These are phyloP conservation scores for Paramacrobiotus metropolitanus DNA, from an alignment of 1,140 invertebrate genomes.

Conservation along the genomic window DNA sequence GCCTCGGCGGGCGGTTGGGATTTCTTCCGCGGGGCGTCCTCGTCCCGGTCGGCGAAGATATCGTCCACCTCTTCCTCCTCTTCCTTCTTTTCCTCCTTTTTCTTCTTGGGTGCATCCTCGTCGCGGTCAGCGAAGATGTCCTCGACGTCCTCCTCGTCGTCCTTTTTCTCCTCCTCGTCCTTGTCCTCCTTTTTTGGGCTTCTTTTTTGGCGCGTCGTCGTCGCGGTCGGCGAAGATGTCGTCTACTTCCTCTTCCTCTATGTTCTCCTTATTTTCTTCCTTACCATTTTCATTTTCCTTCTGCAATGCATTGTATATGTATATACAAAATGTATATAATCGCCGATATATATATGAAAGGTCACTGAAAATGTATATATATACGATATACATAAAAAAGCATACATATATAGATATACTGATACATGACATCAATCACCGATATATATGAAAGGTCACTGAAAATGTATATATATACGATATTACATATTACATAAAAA, in stretches of 20 bases:
- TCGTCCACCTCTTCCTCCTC: slow-evolving; percentile 2
- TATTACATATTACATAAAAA: too few relatives aligned
- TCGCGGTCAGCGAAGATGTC: slow-evolving; percentile 1
- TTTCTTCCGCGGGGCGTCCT: slow-evolving; percentile 8
- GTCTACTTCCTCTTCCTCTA: slow-evolving; percentile 19
- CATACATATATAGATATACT: too few relatives aligned
- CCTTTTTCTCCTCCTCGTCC: slow-evolving; percentile 15
- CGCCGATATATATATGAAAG: too few relatives aligned
- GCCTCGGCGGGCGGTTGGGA: slow-evolving; percentile 12
- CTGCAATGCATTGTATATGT: too few relatives aligned
- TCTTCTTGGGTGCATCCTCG: background rate
- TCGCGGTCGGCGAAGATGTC: slow-evolving; percentile 14
- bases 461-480: too few relatives aligned
- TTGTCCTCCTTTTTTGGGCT: slow-evolving; percentile 11
- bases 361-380: too few relatives aligned
- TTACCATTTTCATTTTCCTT: slow-evolving; percentile 11
- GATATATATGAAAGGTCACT: too few relatives aligned
- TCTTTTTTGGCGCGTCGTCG: slow-evolving; percentile 7
- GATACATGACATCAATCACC: too few relatives aligned
- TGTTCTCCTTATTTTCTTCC: slow-evolving; percentile 10
- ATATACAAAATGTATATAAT: too few relatives aligned
- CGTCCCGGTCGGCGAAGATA: background rate
- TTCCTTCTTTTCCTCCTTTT: background rate
- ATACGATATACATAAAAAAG: too few relatives aligned
- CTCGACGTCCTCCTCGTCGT: slow-evolving; percentile 13